Percentiles rank a stretch among this genome's conserved stretches.
Conservation (phyloP, 2,113 vertebrate species). For the Austrofundulus limnaeus region DNA sequence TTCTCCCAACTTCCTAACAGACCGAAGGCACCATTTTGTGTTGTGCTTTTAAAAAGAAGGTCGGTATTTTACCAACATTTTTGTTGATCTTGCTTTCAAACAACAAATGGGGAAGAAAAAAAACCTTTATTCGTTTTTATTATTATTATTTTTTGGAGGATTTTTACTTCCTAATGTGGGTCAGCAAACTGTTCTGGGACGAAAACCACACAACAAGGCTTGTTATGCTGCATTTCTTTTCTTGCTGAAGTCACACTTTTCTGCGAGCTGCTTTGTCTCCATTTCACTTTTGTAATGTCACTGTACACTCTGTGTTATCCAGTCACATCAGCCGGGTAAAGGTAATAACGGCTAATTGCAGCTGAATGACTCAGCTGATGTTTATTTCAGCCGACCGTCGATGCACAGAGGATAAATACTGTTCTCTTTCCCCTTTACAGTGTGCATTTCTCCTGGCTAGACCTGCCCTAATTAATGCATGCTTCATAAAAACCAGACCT, state of each 20-base stretch:
- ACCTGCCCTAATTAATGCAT: slow-evolving; percentile 57
- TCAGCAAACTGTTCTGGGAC: slow-evolving; percentile 31
- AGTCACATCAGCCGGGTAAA: slow-evolving; percentile 45
- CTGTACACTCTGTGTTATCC: slow-evolving; percentile 18
- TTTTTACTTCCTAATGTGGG: slow-evolving; percentile 37
- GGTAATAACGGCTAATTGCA: slow-evolving; percentile 57
- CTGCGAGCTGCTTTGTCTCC: slow-evolving; percentile 14
- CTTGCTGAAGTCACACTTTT: slow-evolving; percentile 14
- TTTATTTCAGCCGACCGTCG: slow-evolving; percentile 56
- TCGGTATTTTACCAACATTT: too few relatives aligned
- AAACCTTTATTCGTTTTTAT: too few relatives aligned
- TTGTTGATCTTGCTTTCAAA: too few relatives aligned
- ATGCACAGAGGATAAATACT: slow-evolving; percentile 59
- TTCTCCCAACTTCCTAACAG: slow-evolving; percentile 37
- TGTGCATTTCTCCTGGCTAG: slow-evolving; percentile 54
- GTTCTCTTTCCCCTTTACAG: slow-evolving; percentile 44
- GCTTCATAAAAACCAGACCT: slow-evolving; percentile 46
- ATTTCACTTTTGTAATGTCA: slow-evolving; percentile 16
- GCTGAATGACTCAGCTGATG: slow-evolving; percentile 58
- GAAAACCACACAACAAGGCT: slow-evolving; percentile 10
- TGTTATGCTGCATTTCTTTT: slow-evolving; percentile 3
- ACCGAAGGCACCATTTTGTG: slow-evolving; percentile 28
- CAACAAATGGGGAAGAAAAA: too few relatives aligned
- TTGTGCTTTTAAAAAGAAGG: slow-evolving; percentile 2
- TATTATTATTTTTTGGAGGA: slow-evolving; percentile 18